These are phyloP conservation scores for Hyposmocoma kahamanoa DNA, from an alignment of 1,140 invertebrate species.

Conservation along the genomic window DNA sequence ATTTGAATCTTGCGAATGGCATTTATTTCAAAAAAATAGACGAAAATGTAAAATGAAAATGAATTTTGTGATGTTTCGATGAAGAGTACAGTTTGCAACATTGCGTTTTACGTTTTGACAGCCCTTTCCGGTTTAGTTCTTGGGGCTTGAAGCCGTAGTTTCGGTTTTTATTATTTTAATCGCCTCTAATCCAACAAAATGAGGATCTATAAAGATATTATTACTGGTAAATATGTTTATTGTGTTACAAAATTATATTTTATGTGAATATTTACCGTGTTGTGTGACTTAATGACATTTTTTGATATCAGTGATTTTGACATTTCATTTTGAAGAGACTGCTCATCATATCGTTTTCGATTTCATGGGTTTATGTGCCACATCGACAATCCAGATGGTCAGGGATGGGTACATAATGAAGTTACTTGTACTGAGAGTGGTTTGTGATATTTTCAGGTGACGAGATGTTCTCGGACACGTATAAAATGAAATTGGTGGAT, in stretches of 20 bases:
- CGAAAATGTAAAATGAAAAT: too few species aligned
- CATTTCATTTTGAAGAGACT: slow-evolving; percentile 31
- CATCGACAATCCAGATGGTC: slow-evolving; percentile 32
- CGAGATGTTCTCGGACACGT: slow-evolving; percentile 99
- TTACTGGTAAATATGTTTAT: slow-evolving; percentile 82
- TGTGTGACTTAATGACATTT: slow-evolving; percentile 20
- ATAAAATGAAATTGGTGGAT: slow-evolving; percentile 94
- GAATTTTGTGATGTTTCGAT: too few species aligned
- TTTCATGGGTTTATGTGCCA: slow-evolving; percentile 39
- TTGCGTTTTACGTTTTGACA: slow-evolving; percentile 29
- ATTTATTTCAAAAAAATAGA: too few species aligned
- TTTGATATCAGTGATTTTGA: slow-evolving; percentile 54
- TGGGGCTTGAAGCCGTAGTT: slow-evolving; percentile 75
- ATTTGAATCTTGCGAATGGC: too few species aligned
- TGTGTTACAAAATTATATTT: slow-evolving; percentile 16
- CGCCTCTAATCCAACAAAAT: slow-evolving; percentile 86
- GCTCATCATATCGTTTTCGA: slow-evolving; percentile 8
- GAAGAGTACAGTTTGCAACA: too few species aligned
- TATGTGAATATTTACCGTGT: slow-evolving; percentile 27
- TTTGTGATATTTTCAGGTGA: slow-evolving; percentile 81
- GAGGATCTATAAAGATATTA: slow-evolving; percentile 96
- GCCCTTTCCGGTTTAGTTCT: slow-evolving; percentile 77
- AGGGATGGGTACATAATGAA: slow-evolving; percentile 3
- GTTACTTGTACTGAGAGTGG: slow-evolving; percentile 2
- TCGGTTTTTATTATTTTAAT: slow-evolving; percentile 79